Base-by-base conservation (phyloP, 35 echinoderm and acorn worm species). In the Heliocidaris tuberculata region DNA sequence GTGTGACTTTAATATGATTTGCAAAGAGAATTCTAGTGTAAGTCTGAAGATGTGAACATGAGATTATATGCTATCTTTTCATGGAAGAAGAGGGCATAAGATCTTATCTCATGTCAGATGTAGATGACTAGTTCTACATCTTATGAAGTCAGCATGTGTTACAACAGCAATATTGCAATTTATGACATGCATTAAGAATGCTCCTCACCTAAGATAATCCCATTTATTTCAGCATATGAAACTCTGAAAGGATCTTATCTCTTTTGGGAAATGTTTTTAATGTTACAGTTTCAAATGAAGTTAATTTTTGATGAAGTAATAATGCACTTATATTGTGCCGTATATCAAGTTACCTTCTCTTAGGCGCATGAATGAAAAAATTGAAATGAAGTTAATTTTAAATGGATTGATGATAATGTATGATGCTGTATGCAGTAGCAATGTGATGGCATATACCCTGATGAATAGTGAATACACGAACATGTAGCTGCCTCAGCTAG, bases 121-220 rank as follows among this genome's bases (percentile, higher is more conserved):
- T 56, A 56, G 52, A 12, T n/a, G 27, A n/a, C 27, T 78, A 42
- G 21, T 78, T 78, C 21, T 27, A 78, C 65, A 78, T 78, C 65
- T 78, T 78, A 78, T 78, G 65, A 78, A 78, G 65, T 27, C 65
- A 78, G 65, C 65, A 78, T n/a, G n/a, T n/a, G n/a, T n/a, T n/a
- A n/a, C n/a, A n/a, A n/a, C n/a, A n/a, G n/a, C n/a, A n/a, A n/a
- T n/a, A n/a, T n/a, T n/a, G n/a, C n/a, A n/a, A 56, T 56, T 56
- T 56, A 13, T 11, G 27, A 78, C 19, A 27, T 16, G 7, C 17
- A 19, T 70, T 16, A 24, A 70, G 60, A n/a, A n/a, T n/a, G n/a
- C n/a, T n/a, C n/a, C n/a, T n/a, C n/a, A n/a, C n/a, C 35, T 42
- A 42, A 42, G 35, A 42, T 42, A 42, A 42, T 70, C 7, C 27